phyloP scores from a whole-genome alignment of 2,797 vertebrate species.

The Corythornis leucogaster region DNA sequence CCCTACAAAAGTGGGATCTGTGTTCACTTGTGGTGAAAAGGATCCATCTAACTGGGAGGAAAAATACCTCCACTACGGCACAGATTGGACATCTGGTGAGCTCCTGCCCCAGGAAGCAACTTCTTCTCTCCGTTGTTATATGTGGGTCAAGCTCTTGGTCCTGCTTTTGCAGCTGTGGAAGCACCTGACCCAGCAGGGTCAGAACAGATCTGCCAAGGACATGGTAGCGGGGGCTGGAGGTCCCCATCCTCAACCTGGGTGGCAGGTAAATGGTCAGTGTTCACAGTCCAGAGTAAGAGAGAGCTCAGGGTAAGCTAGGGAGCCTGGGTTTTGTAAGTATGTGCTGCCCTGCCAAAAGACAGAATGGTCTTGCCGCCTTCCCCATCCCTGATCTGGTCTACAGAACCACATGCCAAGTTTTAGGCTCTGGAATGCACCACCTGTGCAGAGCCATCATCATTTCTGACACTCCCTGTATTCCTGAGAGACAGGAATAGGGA shows the following conservation, averaged over 20 bases:
- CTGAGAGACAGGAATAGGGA: not conserved
- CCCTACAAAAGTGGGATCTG: not conserved
- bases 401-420: not conserved
- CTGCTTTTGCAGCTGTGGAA: not conserved
- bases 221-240: not conserved
- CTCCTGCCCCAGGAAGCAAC: not conserved
- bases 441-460: not conserved
- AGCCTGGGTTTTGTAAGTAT: not conserved
- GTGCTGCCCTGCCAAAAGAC: not conserved
- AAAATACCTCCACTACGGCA: not conserved
- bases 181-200: not conserved
- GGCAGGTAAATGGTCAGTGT: not conserved
- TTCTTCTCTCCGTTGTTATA: not conserved
- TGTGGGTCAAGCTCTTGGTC: not conserved
- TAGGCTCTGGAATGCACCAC: not conserved
- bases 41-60: not conserved
- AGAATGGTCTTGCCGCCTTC: not conserved
- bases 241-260: rapidly evolving
- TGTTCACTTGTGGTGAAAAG: not conserved
- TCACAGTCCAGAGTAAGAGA: not conserved
- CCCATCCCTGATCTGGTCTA: not conserved
- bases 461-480: not conserved
- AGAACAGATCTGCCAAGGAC: not conserved
- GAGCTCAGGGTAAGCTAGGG: not conserved
- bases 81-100: not conserved